Conservation (phyloP, 1,140 invertebrate species). For the Tetramorium parvispinum region DNA sequence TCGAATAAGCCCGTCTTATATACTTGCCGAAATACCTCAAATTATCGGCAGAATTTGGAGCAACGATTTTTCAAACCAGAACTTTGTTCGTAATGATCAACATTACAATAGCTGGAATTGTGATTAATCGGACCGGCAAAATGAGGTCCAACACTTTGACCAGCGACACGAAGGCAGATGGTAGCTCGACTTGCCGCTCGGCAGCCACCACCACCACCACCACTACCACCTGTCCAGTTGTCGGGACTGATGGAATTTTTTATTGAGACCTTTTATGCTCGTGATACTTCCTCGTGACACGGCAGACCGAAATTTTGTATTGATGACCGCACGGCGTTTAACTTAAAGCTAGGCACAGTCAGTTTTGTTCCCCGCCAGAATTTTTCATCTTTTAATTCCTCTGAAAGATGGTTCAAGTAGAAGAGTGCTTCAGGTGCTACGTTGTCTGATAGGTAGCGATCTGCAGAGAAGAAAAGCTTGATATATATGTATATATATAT, state of each 20-base stretch:
- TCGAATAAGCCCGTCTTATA: not conserved
- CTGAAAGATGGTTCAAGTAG: not conserved
- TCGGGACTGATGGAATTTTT: conserved; percentile 82
- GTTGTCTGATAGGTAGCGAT: too few species aligned
- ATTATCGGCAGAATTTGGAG: not conserved
- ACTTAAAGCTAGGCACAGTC: not conserved
- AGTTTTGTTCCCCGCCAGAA: not conserved
- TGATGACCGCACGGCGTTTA: not conserved
- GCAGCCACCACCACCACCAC: conserved; percentile 65
- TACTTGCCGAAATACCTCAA: not conserved
- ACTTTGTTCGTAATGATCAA: not conserved
- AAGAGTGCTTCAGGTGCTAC: not conserved
- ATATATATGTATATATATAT: not conserved
- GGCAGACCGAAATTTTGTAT: not conserved
- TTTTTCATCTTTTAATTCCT: not conserved
- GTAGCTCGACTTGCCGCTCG: conserved; percentile 70
- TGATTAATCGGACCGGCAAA: not conserved
- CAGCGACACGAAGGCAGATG: conserved; percentile 75
- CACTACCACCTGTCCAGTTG: conserved; percentile 78
- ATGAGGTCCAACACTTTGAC: conserved; percentile 71
- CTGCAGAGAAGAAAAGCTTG: not conserved
- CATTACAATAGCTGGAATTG: not conserved
- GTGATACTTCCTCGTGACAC: not conserved
- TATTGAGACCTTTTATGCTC: conserved; percentile 64
- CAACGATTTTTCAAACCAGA: not conserved